Evolutionary conservation across 2,888 invertebrate genomes (phyloP).

Genomic region (Zaprionus bogoriensis): DNA sequence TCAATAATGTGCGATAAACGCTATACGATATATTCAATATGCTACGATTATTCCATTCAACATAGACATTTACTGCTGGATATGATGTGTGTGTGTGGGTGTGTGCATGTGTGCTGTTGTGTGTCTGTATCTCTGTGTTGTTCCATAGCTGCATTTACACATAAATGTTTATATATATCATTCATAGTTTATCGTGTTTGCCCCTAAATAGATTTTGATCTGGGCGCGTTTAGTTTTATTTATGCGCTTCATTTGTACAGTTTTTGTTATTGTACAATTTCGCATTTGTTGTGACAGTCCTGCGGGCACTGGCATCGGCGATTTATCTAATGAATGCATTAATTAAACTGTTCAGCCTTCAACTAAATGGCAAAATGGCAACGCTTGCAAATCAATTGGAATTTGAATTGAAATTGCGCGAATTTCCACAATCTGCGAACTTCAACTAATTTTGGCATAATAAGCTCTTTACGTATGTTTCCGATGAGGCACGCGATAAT

Average conservation of each 20-base stretch:
- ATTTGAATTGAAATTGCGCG: slow-evolving; percentile 14
- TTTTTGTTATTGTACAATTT: slow-evolving; percentile 43
- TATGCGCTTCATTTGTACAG: slow-evolving; percentile 19
- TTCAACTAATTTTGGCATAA: slow-evolving; percentile 63
- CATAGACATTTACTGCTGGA: slow-evolving; percentile 52
- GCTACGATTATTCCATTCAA: slow-evolving; percentile 32
- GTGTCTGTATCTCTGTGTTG: slow-evolving; percentile 7
- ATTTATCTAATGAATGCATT: slow-evolving; percentile 34
- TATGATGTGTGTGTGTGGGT: slow-evolving; percentile 25
- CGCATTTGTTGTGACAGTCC: slow-evolving; percentile 21
- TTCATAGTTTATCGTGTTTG: slow-evolving; percentile 3
- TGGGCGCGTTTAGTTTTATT: slow-evolving; percentile 5
- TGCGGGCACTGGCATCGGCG: too few relatives aligned
- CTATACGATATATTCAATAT: slow-evolving; percentile 18
- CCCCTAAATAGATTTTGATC: slow-evolving; percentile 30
- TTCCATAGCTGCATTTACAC: slow-evolving; percentile 5
- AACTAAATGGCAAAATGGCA: slow-evolving; percentile 54
- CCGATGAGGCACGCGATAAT: slow-evolving; percentile 57
- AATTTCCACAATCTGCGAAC: slow-evolving; percentile 18
- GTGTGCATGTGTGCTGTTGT: background rate
- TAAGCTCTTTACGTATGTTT: slow-evolving; percentile 54
- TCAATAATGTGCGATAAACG: too few relatives aligned
- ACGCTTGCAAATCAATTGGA: slow-evolving; percentile 38
- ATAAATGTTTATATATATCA: background rate
- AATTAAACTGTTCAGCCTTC: slow-evolving; percentile 20